Base-by-base conservation (phyloP, 92 coral and sea anemone genomes). In the Actinostola sp. region DNA sequence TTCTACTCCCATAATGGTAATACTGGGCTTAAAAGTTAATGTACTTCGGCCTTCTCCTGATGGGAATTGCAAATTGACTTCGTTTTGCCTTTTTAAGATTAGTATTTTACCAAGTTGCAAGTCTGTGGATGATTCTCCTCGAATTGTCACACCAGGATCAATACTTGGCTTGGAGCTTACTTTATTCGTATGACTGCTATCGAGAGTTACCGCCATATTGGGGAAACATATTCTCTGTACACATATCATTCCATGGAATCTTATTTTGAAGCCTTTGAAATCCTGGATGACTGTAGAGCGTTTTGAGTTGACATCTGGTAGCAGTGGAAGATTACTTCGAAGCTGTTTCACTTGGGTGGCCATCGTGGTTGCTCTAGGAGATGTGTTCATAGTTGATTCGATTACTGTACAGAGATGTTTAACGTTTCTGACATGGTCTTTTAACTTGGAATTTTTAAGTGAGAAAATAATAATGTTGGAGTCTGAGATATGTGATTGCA, bases 211-310 rank as follows among this genome's bases (percentile, higher is more conserved):
- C 7, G 43, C 24, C 68, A 72, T 41, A 28, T 15, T 3, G 20
- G 51, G 39, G 24, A 72, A 45, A 25, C 78, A 72, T 20, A 72
- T 28, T 72, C 44, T 56, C 28, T 25, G 6, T 3, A 45, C 32
- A 26, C 78, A 72, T 21, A 72, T 46, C 0, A 2, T 42, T 26
- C 67, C 66, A 16, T 41, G 45, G 25, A 72, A 53, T 24, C 49
- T 39, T 19, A 60, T 9, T 57, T 36, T 53, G 13, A 72, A 57
- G 15, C 78, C 67, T 16, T 60, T 11, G 42, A 72, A 59, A 20
- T 14, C 3, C 14, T 26, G 66, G 20, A 26, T 11, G 14, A 72
- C 59, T 2, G 38, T 12, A 34, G 63, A 53, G 0, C 78, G 63
- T 26, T 41, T 41, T 33, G 35, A 29, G 13, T 15, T 19, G 8